Conservation (phyloP, 1,140 invertebrate species). For the Micrasema minimum region DNA sequence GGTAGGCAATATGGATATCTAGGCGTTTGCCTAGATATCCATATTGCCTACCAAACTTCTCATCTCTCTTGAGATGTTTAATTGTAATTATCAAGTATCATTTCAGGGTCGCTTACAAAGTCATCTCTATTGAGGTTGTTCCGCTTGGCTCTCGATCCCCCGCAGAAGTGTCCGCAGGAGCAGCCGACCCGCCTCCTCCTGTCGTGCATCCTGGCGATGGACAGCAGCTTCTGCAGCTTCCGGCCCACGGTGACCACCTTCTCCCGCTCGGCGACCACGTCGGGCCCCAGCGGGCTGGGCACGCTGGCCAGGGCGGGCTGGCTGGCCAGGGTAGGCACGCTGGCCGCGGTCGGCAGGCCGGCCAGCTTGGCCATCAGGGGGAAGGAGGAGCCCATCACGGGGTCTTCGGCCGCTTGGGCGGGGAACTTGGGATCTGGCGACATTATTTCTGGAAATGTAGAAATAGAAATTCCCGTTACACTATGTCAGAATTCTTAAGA, state of each 20-base stretch:
- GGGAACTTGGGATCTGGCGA: conserved; percentile 44
- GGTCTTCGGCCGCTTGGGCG: conserved; percentile 31
- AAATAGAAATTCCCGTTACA: background rate
- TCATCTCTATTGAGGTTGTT: background rate
- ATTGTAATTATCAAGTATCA: too few species aligned
- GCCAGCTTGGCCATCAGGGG: conserved; percentile 49
- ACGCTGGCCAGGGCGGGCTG: background rate
- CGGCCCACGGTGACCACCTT: conserved; percentile 42
- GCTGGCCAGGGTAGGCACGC: conserved; percentile 15
- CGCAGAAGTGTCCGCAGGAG: conserved; percentile 67
- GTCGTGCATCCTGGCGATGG: conserved; percentile 68
- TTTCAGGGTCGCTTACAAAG: too few species aligned
- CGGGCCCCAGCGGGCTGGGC: background rate
- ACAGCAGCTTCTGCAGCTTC: conserved; percentile 70
- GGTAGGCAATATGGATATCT: too few species aligned
- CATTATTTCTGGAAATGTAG: conserved; percentile 21
- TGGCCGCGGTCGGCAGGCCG: conserved; percentile 46
- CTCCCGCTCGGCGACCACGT: conserved; percentile 39
- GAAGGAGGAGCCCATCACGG: conserved; percentile 19
- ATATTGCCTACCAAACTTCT: too few species aligned
- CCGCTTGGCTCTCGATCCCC: conserved; percentile 56
- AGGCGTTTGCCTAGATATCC: too few species aligned
- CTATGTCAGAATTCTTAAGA: background rate
- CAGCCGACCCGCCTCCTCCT: conserved; percentile 59
- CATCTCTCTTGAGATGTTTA: too few species aligned